These are phyloP conservation scores for Tetramorium simillimum DNA, from an alignment of 1,140 invertebrate genomes.

Conservation along the genomic window DNA sequence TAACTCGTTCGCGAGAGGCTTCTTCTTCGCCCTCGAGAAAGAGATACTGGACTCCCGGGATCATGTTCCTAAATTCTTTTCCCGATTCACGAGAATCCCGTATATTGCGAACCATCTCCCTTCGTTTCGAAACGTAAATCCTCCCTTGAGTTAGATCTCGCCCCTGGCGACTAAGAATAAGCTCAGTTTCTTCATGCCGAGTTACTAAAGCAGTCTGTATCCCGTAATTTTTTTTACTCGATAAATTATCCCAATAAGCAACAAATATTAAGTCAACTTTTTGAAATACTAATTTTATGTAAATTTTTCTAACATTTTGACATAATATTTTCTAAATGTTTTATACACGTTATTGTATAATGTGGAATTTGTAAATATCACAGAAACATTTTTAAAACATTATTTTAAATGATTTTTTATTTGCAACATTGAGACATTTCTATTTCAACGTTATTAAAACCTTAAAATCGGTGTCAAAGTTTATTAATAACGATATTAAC, in stretches of 20 bases:
- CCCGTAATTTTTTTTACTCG: background rate
- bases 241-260: background rate
- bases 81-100: slow-evolving; percentile 9
- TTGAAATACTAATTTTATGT: too few species aligned
- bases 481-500: too few species aligned
- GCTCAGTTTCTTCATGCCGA: background rate
- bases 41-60: background rate
- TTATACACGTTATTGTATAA: too few species aligned
- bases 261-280: too few species aligned
- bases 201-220: background rate
- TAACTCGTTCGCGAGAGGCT: background rate
- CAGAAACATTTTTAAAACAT: too few species aligned
- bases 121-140: slow-evolving; percentile 29
- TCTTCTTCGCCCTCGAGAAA: slow-evolving; percentile 9
- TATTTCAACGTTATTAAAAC: too few species aligned
- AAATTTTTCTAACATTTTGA: too few species aligned
- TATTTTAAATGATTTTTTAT: too few species aligned
- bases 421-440: too few species aligned
- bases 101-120: background rate
- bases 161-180: background rate
- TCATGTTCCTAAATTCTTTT: slow-evolving; percentile 68
- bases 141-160: background rate
- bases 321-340: too few species aligned
- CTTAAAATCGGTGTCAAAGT: too few species aligned
- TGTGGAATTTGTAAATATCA: too few species aligned